Conservation (phyloP, 2,888 invertebrate species). For the Arenicola marina region DNA sequence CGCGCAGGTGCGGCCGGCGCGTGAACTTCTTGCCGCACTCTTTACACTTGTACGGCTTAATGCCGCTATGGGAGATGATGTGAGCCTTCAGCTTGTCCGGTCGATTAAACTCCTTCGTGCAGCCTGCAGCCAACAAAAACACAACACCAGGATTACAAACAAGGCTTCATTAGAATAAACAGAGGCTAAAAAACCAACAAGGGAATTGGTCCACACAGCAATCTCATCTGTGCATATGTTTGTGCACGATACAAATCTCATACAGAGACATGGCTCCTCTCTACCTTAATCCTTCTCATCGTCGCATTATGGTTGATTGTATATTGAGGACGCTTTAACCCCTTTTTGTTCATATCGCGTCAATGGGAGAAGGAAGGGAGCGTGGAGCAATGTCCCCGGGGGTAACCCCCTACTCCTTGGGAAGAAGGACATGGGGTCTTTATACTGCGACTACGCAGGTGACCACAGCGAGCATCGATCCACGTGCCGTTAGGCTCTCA, state of each 20-base stretch:
- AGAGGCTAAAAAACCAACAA: not conserved
- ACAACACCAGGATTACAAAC: not conserved
- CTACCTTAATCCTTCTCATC: not conserved
- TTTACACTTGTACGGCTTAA: conserved; percentile 58
- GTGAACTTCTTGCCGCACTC: conserved; percentile 59
- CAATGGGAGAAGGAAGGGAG: no score
- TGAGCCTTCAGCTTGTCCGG: conserved; percentile 69
- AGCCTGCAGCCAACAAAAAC: conserved; percentile 59
- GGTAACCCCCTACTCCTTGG: no score
- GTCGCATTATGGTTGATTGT: no score
- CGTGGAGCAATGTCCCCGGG: no score
- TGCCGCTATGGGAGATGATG: conserved; percentile 67
- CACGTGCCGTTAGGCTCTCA: no score
- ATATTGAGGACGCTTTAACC: no score
- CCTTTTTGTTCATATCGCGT: no score
- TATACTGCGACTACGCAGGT: no score
- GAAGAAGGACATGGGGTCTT: no score
- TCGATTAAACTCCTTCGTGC: conserved; percentile 71
- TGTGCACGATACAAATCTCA: not conserved
- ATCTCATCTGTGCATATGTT: no score
- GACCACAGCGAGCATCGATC: no score
- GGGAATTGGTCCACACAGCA: no score
- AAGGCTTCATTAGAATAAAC: not conserved
- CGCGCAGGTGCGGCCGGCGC: conserved; percentile 54
- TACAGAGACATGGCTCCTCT: not conserved